Evolutionary conservation across 2,113 vertebrate genomes (phyloP).

Genomic region (Anser brachyrhynchus): DNA sequence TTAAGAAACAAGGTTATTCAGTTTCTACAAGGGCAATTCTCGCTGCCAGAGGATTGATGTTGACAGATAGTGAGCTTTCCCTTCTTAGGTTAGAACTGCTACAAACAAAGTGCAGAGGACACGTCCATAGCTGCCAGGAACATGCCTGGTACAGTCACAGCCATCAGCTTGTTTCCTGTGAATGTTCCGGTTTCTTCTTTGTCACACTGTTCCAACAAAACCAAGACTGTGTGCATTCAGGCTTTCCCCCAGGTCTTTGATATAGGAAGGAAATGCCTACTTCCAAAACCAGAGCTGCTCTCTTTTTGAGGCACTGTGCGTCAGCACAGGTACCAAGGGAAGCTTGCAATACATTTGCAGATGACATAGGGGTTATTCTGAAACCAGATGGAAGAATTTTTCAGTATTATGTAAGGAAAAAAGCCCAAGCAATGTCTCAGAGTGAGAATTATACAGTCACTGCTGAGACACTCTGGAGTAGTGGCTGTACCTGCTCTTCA

Average conservation of each 20-base stretch:
- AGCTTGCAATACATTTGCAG: not conserved
- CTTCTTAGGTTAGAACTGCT: not conserved
- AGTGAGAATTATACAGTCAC: not conserved
- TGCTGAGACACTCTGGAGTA: not conserved
- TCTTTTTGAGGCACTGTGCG: not conserved
- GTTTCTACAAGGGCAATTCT: not conserved
- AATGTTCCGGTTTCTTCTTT: rapidly evolving
- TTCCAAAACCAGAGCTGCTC: not conserved
- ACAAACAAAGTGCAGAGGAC: not conserved
- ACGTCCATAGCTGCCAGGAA: not conserved
- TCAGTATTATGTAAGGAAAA: not conserved
- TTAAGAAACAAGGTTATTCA: not conserved
- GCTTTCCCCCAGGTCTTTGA: rapidly evolving
- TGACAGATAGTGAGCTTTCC: not conserved
- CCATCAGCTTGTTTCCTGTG: not conserved
- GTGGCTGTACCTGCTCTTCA: not conserved
- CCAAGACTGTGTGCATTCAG: not conserved
- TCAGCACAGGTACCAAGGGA: not conserved
- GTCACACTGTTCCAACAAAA: not conserved
- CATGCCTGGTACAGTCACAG: rapidly evolving
- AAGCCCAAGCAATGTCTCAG: not conserved
- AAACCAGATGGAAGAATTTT: not conserved
- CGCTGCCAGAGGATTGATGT: not conserved
- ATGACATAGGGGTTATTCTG: not conserved
- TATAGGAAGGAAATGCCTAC: not conserved